phyloP scores from a whole-genome alignment of 2,888 invertebrate species.

The Apantesis nais region DNA sequence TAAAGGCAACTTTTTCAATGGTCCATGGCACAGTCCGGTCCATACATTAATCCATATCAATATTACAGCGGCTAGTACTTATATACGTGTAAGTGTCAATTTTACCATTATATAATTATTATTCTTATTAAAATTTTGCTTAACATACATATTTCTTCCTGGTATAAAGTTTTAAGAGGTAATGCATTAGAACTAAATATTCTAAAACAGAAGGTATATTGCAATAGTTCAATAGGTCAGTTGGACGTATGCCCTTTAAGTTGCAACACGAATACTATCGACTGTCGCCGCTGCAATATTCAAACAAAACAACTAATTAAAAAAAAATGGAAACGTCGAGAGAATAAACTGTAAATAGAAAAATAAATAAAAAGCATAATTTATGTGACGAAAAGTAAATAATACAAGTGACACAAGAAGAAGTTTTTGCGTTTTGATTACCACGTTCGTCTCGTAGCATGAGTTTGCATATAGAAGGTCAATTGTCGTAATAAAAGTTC shows the following conservation, averaged over 20 bases:
- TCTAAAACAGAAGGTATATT: not conserved
- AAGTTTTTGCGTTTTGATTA: not conserved
- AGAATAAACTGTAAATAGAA: too few relatives aligned
- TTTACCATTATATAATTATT: too few relatives aligned
- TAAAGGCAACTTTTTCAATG: too few relatives aligned
- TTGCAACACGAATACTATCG: conserved; percentile 1
- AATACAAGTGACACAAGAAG: not conserved
- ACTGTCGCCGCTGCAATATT: not conserved
- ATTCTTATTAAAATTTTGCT: too few relatives aligned
- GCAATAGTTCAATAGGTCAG: conserved; percentile 20
- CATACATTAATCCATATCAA: too few relatives aligned
- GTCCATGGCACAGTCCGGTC: too few relatives aligned
- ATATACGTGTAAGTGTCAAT: too few relatives aligned
- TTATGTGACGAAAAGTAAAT: not conserved
- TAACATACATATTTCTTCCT: too few relatives aligned
- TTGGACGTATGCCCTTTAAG: conserved; percentile 13
- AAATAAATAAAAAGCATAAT: too few relatives aligned
- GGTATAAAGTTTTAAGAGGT: too few relatives aligned
- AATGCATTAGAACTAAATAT: not conserved
- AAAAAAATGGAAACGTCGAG: not conserved
- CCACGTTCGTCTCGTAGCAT: not conserved
- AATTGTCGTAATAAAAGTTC: too few relatives aligned
- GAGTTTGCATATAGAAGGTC: not conserved
- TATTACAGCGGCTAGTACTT: too few relatives aligned
- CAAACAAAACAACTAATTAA: not conserved